Conservation (phyloP, 2,888 invertebrate species). For the Trilocha varians region DNA sequence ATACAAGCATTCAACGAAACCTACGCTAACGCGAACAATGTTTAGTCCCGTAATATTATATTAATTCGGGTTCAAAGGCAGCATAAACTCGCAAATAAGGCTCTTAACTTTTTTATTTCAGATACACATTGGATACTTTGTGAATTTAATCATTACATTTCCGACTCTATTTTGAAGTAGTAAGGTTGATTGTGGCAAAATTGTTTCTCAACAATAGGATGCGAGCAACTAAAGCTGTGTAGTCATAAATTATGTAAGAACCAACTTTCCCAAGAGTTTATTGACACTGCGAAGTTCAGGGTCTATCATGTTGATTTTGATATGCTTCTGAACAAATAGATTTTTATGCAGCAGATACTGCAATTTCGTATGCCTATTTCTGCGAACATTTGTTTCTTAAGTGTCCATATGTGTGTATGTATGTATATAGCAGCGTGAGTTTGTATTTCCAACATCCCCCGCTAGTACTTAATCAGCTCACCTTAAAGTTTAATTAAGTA, state of each 20-base stretch:
- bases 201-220: background rate
- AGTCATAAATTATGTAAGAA: slow-evolving; percentile 5
- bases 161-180: background rate
- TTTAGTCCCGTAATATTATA: background rate
- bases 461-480: background rate
- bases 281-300: slow-evolving; percentile 6
- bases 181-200: background rate
- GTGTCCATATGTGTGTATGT: too few relatives aligned
- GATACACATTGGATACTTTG: background rate
- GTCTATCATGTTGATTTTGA: background rate
- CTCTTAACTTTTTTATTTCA: background rate
- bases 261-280: slow-evolving; percentile 8
- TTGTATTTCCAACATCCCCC: too few relatives aligned
- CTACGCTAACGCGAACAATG: background rate
- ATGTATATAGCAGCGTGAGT: too few relatives aligned
- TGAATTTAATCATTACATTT: background rate
- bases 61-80: background rate
- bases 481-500: background rate
- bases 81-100: background rate
- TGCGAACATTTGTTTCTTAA: too few relatives aligned
- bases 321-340: background rate
- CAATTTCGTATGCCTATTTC: background rate
- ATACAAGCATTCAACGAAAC: background rate
- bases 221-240: background rate
- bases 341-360: too few relatives aligned